Percentiles rank a stretch among this genome's conserved stretches.
Conservation (phyloP, 2,113 vertebrate species). For the Otocyon megalotis region DNA sequence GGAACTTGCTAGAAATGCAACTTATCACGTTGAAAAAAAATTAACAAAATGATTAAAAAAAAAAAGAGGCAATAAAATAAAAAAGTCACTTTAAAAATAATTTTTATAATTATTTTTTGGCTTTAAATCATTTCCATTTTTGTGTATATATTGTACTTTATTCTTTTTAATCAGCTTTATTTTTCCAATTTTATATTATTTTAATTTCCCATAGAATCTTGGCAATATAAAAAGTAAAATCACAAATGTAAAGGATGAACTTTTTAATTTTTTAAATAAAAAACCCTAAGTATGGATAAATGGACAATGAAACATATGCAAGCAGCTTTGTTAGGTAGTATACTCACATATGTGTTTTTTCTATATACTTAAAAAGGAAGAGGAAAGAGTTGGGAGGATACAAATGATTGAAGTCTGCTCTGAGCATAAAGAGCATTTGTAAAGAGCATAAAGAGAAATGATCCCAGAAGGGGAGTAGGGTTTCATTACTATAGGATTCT, state of each 20-base stretch:
- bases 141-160: not conserved
- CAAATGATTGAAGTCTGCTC: not conserved
- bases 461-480: not conserved
- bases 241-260: not conserved
- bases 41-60: not conserved
- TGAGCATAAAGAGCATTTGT: not conserved
- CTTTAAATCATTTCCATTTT: not conserved
- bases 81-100: not conserved
- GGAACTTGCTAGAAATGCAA: not conserved
- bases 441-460: not conserved
- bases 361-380: not conserved
- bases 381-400: not conserved
- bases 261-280: not conserved
- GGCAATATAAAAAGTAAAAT: not conserved
- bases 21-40: not conserved
- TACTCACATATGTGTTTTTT: not conserved
- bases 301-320: not conserved
- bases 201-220: slow-evolving; percentile 21
- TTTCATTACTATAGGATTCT: not conserved
- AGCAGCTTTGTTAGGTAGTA: not conserved
- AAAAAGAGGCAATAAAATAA: not conserved
- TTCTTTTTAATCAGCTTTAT: not conserved
- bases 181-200: slow-evolving; percentile 43
- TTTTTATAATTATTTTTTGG: not conserved
- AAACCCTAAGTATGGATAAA: not conserved